Evolutionary conservation across 2,113 vertebrate genomes (phyloP).

Genomic region (Nothocercus julius): DNA sequence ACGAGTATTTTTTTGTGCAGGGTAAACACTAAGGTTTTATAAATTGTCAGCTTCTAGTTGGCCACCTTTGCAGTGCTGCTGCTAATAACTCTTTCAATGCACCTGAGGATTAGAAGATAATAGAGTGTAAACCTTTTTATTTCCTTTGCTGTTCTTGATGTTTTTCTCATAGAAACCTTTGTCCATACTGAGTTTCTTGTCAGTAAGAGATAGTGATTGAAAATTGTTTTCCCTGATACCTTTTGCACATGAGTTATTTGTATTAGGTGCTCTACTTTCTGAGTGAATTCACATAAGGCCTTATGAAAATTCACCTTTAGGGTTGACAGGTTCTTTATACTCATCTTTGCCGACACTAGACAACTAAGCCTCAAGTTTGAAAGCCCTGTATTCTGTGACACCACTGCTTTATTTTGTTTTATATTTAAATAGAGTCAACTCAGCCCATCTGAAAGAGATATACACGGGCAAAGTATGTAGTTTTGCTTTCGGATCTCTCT

Average conservation of each 20-base stretch:
- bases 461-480: accelerated
- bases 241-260: neutral
- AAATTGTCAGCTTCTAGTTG: neutral
- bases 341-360: neutral
- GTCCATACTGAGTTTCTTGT: neutral
- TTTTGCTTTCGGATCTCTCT: neutral
- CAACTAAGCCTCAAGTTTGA: neutral
- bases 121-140: neutral
- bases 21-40: neutral
- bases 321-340: neutral
- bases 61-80: neutral
- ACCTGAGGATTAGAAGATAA: neutral
- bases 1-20: neutral
- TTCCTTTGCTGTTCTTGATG: neutral
- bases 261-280: neutral
- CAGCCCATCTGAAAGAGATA: neutral
- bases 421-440: neutral
- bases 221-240: neutral
- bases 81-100: neutral
- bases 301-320: neutral
- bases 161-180: neutral
- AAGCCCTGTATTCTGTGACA: neutral
- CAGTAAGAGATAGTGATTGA: neutral
- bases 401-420: neutral
- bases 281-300: neutral